Evolutionary conservation across 2,113 vertebrate genomes (phyloP).

Genomic region (Eolophus roseicapilla): DNA sequence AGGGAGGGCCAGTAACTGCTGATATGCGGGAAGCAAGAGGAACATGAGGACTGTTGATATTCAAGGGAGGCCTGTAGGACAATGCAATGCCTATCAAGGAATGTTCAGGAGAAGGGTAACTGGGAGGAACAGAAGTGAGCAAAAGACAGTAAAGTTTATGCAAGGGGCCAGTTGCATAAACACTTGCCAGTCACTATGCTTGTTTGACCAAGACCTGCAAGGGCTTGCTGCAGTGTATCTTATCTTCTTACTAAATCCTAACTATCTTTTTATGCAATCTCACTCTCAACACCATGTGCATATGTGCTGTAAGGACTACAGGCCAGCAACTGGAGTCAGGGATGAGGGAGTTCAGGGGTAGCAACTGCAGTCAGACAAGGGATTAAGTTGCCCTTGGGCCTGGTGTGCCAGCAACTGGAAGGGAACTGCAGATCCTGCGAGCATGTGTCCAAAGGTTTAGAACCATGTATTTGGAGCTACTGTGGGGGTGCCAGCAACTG

Average conservation of each 20-base stretch:
- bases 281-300: fast-evolving
- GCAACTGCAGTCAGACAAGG: neutral
- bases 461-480: neutral
- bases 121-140: neutral
- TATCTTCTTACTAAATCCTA: neutral
- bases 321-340: neutral
- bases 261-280: neutral
- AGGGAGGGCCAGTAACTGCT: neutral
- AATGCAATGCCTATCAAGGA: neutral
- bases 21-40: neutral
- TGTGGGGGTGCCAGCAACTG: neutral
- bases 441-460: fast-evolving
- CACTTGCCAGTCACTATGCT: neutral
- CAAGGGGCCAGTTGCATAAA: neutral
- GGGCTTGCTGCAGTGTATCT: neutral
- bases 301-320: fast-evolving
- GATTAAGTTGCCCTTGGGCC: neutral
- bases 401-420: neutral
- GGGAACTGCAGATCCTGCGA: neutral
- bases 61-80: neutral
- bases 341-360: neutral
- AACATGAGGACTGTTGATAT: fast-evolving
- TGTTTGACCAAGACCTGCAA: neutral
- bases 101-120: neutral
- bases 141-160: neutral